These are phyloP conservation scores for Anoplopoma fimbria DNA, from an alignment of 2,113 vertebrate species.

Conservation along the genomic window DNA sequence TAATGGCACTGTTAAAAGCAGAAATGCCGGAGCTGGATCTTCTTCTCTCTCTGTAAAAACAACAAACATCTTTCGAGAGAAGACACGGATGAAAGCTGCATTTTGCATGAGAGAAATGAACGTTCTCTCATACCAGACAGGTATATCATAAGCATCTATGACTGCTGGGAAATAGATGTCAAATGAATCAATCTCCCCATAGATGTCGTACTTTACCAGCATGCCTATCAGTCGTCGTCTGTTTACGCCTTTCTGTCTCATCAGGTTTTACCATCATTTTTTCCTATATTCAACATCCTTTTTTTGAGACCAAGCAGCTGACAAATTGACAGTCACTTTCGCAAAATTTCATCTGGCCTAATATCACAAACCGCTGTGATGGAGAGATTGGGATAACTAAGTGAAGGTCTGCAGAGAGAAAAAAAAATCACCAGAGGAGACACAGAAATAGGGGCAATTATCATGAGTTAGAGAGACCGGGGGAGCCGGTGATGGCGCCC, in stretches of 20 bases:
- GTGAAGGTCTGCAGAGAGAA: conserved; percentile 54
- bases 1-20: conserved; percentile 57
- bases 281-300: background rate
- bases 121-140: conserved; percentile 7
- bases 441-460: conserved; percentile 74
- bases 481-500: conserved; percentile 55
- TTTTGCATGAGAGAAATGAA: background rate
- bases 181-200: conserved; percentile 37
- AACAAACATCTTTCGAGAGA: background rate
- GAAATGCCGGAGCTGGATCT: background rate
- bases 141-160: background rate
- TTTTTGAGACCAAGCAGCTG: conserved; percentile 23
- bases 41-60: background rate
- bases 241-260: conserved; percentile 38
- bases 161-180: conserved; percentile 21
- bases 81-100: background rate
- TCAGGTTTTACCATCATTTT: conserved; percentile 30
- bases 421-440: conserved; percentile 60
- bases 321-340: conserved; percentile 56
- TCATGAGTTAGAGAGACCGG: conserved; percentile 66
- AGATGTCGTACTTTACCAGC: conserved; percentile 20
- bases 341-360: conserved; percentile 60
- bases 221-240: background rate
- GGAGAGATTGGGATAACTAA: conserved; percentile 67
- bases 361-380: conserved; percentile 61